Percentiles rank a stretch among this genome's conserved stretches.
Evolutionary conservation across 2,888 invertebrate species (phyloP).

Genomic region (Sarcophaga rosellei): DNA sequence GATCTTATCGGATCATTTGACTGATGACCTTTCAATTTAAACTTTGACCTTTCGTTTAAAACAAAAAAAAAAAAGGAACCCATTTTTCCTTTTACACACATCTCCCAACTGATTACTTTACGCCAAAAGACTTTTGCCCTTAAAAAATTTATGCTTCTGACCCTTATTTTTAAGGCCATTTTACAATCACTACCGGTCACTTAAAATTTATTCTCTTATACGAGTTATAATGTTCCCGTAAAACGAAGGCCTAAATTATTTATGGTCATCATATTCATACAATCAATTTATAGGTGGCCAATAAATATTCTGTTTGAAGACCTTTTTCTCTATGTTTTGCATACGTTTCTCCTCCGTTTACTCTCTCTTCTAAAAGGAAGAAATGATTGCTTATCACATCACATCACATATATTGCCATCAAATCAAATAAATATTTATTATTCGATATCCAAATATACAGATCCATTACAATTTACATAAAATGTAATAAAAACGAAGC

Average conservation of each 20-base stretch:
- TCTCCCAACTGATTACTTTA: no score
- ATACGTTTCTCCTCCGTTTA: conserved; percentile 5
- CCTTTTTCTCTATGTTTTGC: conserved; percentile 24
- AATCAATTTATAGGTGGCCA: conserved; percentile 29
- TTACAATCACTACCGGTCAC: background rate
- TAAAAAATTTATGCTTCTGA: background rate
- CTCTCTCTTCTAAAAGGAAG: background rate
- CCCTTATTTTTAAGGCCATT: background rate
- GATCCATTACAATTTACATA: conserved; percentile 62
- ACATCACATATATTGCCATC: background rate
- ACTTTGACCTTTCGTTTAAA: no score
- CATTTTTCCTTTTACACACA: no score
- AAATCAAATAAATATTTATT: conserved; percentile 47
- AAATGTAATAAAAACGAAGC: conserved; percentile 48
- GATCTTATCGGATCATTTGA: no score
- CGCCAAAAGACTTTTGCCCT: background rate
- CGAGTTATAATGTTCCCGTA: background rate
- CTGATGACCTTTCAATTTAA: no score
- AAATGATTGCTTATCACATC: conserved; percentile 10
- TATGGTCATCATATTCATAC: background rate
- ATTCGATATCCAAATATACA: conserved; percentile 37
- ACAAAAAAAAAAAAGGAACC: no score
- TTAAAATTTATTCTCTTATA: background rate
- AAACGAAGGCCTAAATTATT: conserved; percentile 6
- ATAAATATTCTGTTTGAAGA: conserved; percentile 34